Base-by-base conservation (phyloP, 2,888 invertebrate genomes). In the Nymphalis c-album region DNA sequence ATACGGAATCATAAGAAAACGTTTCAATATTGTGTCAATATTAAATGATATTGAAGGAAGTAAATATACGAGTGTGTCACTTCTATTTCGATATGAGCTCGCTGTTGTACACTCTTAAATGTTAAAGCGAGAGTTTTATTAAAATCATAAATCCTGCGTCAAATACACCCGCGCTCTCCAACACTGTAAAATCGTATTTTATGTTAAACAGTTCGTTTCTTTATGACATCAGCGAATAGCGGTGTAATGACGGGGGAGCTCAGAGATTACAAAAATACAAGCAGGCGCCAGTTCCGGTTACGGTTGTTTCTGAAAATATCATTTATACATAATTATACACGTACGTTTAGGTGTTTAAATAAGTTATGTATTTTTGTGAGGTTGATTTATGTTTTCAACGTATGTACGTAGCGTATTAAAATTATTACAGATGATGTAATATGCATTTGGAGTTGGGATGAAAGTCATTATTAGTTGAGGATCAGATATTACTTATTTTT, bases 141-240 rank as follows among this genome's bases (percentile, higher is more conserved):
- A 91, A 91, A 91, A 89, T 89, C 85, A 91, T 92, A 92, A 92
- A 92, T 91, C 87, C 84, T 77, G 77, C 83, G 91, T 91, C 91
- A 91, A 89, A 89, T 86, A 86, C 91, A 92, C 85, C 88, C 87
- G 90, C 82, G 84, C 78, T 78, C 79, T 79, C 57, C 81, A 78
- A 80, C 85, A 84, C 84, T 84, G 85, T 85, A 86, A 83, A 82
- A 84, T 83, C 83, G 84, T 87, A 81, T 80, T 84, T 86, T 84
- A 86, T 86, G 83, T 83, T 86, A 88, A 88, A 85, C 78, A 82
- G 77, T 82, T 82, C 78, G 67, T 71, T 69, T 64, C 67, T 62
- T 72, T 60, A 65, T 40, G 60, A 55, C 65, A 47, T 65, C 53
- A 61, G 20, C 45, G 26, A 55, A 55, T 26, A 61, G 47, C 65